Evolutionary conservation across 1,140 invertebrate genomes (phyloP), one percentile per base, ranked within the genome.

Genomic region (Sminthurides bifidus): DNA sequence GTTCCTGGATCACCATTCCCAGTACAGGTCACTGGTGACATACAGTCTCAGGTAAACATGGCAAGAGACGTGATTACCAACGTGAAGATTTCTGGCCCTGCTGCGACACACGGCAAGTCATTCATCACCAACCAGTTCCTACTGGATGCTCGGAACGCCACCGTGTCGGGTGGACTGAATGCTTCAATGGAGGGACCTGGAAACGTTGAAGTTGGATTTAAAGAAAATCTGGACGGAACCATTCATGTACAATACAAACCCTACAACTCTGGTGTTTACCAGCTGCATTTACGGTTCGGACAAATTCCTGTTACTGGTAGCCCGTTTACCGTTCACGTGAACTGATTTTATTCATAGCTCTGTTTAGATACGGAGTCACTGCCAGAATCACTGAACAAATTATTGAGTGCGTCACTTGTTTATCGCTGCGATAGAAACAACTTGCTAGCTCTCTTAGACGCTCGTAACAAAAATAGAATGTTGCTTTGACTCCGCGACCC

Each of bases 161-260:
- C 53, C 17, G 63, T 65, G 3, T 26, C 57, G 15, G 63, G 63
- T 23, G 63, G 63, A 8, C 21, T 65, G 15, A 65, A 61, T 60
- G 63, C 58, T 8, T 65, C 53, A 24, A 61, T 65, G 63, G 63
- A 65, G 50, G 63, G 63, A 19, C 63, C 63, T 33, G 63, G 63
- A 41, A 48, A 52, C 44, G 60, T 60, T n/a, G 59, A 65, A 45
- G 63, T 65, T 24, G 63, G 63, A 44, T 64, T 64, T 51, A 64
- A 64, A 38, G 63, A 64, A 44, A 61, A 61, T 46, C 37, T 61
- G 44, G 60, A 62, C 27, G 60, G 60, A 38, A 50, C 54, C 24
- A 41, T 51, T 24, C 46, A 57, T 30, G 60, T 65, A 19, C 63
- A 65, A 27, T 65, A 65, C 51, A 65, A 65, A 46, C 63, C 63